Evolutionary conservation across 2,113 vertebrate species (phyloP).

Genomic region (Anser brachyrhynchus): DNA sequence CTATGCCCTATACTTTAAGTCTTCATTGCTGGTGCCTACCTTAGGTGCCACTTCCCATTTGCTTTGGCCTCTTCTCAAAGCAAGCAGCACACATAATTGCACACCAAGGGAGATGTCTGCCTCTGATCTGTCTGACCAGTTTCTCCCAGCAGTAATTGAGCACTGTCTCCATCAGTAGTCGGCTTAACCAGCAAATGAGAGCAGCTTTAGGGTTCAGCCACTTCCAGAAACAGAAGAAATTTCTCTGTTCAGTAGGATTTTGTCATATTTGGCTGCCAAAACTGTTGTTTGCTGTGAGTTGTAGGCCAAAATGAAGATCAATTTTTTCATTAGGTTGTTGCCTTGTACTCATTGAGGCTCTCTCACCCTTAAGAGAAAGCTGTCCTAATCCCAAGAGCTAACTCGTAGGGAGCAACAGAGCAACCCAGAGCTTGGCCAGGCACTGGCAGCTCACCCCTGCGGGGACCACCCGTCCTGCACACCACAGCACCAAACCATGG

Average conservation of each 20-base stretch:
- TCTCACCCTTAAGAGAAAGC: not conserved
- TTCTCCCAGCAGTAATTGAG: constrained; percentile 47
- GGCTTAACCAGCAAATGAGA: not conserved
- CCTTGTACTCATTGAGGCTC: not conserved
- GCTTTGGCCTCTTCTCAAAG: constrained; percentile 52
- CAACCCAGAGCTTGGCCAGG: not conserved
- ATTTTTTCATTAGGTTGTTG: not conserved
- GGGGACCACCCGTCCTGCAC: not conserved
- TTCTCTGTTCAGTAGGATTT: constrained; percentile 11
- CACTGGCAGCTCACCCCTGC: not conserved
- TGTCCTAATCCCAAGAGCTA: not conserved
- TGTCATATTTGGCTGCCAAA: constrained; percentile 31
- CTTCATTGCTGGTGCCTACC: not conserved
- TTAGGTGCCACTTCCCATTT: constrained; percentile 26
- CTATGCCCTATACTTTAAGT: not conserved
- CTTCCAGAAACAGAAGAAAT: constrained; percentile 11
- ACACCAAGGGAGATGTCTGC: constrained; percentile 21
- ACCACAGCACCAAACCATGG: not conserved
- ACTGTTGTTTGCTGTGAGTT: not conserved
- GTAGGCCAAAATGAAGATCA: not conserved
- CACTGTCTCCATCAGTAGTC: not conserved
- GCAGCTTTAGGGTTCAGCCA: constrained; percentile 12
- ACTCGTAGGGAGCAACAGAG: not conserved
- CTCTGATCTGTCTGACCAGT: constrained; percentile 44
- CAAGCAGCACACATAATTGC: constrained; percentile 27